Evolutionary conservation across 1,140 invertebrate species (phyloP).

Genomic region (Physella acuta): DNA sequence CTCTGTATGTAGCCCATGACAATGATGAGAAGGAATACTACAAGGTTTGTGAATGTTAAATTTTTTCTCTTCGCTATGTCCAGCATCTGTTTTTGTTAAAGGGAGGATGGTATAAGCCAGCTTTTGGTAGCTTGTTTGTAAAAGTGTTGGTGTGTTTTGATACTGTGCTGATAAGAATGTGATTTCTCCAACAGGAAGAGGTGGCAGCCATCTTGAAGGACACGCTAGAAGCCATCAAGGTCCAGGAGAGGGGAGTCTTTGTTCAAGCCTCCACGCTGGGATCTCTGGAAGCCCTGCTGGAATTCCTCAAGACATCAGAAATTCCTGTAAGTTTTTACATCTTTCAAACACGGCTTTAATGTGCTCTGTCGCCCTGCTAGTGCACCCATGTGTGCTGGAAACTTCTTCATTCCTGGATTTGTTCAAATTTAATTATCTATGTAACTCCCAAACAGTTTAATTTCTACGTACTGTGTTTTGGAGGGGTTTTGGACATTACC

Average conservation of each 20-base stretch:
- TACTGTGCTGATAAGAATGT: no score
- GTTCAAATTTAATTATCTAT: no score
- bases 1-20: constrained; percentile 77
- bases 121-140: neutral
- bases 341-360: no score
- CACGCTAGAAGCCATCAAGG: constrained; percentile 88
- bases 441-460: no score
- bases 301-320: constrained; percentile 91
- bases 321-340: constrained; percentile 80
- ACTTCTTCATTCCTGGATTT: no score
- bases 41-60: constrained; percentile 58
- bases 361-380: no score
- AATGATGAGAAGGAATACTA: constrained; percentile 90
- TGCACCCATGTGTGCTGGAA: no score
- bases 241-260: constrained; percentile 90
- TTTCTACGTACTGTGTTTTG: no score
- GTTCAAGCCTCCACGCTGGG: constrained; percentile 98
- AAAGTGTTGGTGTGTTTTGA: no score
- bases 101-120: neutral
- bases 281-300: constrained; percentile 93
- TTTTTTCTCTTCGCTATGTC: no score
- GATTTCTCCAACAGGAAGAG: constrained; percentile 50
- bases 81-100: neutral
- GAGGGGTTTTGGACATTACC: no score
- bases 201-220: constrained; percentile 70